Evolutionary conservation across 2,113 vertebrate genomes (phyloP).

Genomic region (Eleginops maclovinus): DNA sequence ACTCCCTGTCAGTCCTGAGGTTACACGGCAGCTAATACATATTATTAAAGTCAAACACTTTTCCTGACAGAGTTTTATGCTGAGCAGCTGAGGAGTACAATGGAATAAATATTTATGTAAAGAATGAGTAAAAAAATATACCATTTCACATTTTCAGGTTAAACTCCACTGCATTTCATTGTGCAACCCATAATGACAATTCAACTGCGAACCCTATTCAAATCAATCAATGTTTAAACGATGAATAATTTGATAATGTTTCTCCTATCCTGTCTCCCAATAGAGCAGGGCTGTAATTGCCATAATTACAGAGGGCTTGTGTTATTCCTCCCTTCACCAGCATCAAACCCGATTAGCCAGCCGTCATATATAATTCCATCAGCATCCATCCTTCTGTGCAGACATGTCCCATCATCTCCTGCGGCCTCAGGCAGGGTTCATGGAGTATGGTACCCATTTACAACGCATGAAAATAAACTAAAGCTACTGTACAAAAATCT

Average conservation of each 20-base stretch:
- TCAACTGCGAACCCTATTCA: neutral
- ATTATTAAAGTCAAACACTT: neutral
- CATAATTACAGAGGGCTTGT: constrained; percentile 37
- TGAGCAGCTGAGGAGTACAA: neutral
- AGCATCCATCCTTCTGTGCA: constrained; percentile 53
- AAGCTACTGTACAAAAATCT: constrained; percentile 7
- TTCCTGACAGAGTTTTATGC: constrained; percentile 6
- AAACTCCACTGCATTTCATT: neutral
- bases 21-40: constrained; percentile 5
- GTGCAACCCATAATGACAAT: neutral
- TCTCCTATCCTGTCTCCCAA: constrained; percentile 3
- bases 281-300: constrained; percentile 51
- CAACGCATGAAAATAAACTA: constrained; percentile 37
- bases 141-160: neutral
- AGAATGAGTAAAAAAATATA: neutral
- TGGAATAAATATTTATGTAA: neutral
- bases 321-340: constrained; percentile 46
- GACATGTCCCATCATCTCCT: constrained; percentile 73
- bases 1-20: neutral
- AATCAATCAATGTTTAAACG: neutral
- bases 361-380: constrained; percentile 66
- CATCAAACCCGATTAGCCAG: constrained; percentile 57
- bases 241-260: constrained; percentile 19
- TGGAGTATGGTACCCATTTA: constrained; percentile 22
- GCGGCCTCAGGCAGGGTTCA: constrained; percentile 52